Evolutionary conservation across 2,113 vertebrate genomes (phyloP), one percentile per base, ranked within the genome.

Genomic region (Pachypanchax playfairii): DNA sequence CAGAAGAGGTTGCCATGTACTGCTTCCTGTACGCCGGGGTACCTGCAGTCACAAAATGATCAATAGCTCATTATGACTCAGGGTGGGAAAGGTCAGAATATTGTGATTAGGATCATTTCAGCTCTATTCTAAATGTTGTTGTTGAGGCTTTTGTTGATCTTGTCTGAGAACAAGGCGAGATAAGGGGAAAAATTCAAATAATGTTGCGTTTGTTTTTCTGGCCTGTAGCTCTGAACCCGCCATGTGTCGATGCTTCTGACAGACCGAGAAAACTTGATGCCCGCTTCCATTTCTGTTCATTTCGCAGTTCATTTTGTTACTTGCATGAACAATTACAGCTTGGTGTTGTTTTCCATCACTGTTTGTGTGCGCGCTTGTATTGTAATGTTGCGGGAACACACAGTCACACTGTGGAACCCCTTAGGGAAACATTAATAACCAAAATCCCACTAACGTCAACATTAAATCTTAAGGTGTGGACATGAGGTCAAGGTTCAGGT

Each of bases 61-160:
- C 80, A 87, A 88, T 82, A 77, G 74, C 79, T 86, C 80, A 86
- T 86, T 84, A 85, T 60, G 73, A 79, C 60, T 26, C 63, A 65
- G 55, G 65, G 72, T 22, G 35, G 73, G 58, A 75, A 61, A 48
- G 81, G 83, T 85, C 80, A 80, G 38, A 75, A 61, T 61, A 75
- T 75, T 71, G 74, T 70, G 65, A 82, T 79, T 54, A 29, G 54
- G 65, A 66, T 52, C 41, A 72, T 85, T 72, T 83, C 56, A 68
- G 47, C 52, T 46, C 33, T 22, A 26, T 50, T 75, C 43, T 50
- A 42, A 62, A 79, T 75, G 55, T 75, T n/a, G 47, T 61, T 79
- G 76, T 54, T 11, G 24, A 20, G 6, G 17, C 42, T 31, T 38
- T 52, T 68, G 51, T 62, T 75, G 55, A n/a, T 57, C 29, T 38